These are phyloP conservation scores for Cheirogaleus medius DNA, from an alignment of 2,113 vertebrate genomes.

Conservation along the genomic window DNA sequence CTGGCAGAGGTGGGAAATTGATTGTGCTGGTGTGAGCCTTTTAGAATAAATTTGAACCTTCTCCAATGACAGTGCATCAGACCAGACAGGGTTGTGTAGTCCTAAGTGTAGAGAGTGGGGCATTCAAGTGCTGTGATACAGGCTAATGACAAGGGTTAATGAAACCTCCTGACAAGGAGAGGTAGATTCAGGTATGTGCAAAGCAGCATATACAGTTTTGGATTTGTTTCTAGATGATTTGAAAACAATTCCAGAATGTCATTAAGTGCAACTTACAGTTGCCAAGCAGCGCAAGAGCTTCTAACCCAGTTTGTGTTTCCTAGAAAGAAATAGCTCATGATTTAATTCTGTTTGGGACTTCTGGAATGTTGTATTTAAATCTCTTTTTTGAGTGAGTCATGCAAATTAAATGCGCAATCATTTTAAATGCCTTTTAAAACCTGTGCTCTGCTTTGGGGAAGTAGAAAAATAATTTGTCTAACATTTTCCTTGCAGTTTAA, in stretches of 20 bases:
- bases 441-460: background rate
- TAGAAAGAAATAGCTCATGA: background rate
- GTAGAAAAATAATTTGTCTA: background rate
- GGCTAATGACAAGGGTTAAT: background rate
- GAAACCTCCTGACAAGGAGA: background rate
- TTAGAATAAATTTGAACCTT: slow-evolving; percentile 16
- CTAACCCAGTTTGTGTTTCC: background rate
- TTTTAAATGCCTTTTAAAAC: slow-evolving; percentile 31
- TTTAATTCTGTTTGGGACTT: background rate
- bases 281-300: background rate
- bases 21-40: background rate
- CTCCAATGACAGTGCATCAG: background rate
- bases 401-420: background rate
- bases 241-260: background rate
- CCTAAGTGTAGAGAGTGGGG: too few species aligned
- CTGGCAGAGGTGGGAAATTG: background rate
- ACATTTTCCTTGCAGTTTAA: slow-evolving; percentile 88
- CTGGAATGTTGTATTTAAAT: slow-evolving; percentile 15
- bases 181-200: background rate
- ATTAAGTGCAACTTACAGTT: background rate
- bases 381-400: background rate
- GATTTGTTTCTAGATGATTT: background rate
- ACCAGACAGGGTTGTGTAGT: background rate
- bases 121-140: background rate
- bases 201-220: background rate